Base-by-base conservation (phyloP, 2,888 invertebrate genomes). In the Plutella xylostella region DNA sequence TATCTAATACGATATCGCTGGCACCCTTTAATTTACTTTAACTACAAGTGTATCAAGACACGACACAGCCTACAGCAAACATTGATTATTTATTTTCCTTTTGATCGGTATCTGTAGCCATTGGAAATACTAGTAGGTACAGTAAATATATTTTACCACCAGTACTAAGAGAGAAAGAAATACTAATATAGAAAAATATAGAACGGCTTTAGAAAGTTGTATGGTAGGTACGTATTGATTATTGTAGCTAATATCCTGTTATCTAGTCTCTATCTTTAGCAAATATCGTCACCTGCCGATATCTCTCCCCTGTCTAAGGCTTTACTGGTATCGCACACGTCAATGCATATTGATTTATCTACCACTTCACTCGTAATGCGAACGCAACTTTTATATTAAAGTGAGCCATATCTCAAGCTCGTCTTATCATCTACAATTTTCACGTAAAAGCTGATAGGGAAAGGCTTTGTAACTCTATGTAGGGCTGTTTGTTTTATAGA, bases 391-490 rank as follows among this genome's bases (percentile, higher is more conserved):
- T 69, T 59, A 72, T 75, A 76, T 74, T 75, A 70, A 69, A 74
- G 67, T 73, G 70, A 58, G 64, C 65, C 40, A 19, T 80, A 80
- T 78, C 80, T 82, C 80, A 79, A 80, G 74, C 79, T 31, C 73
- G 65, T 68, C 64, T 65, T 68, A 68, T 63, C 63, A 61, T 21
- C 22, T 18, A 15, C 14, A 30, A 14, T 19, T 28, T 22, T 28
- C 12, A 11, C 20, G 31, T 42, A 33, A 42, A 31, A 42, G 33
- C 20, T 33, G 33, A 42, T 42, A 42, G 14, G n/a, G 28, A 18
- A 14, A 3, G 9, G 3, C 17, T n/a, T n/a, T n/a, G n/a, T n/a
- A n/a, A n/a, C n/a, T n/a, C n/a, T n/a, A n/a, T n/a, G n/a, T n/a
- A n/a, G n/a, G n/a, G n/a, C n/a, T n/a, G n/a, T n/a, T n/a, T n/a